Conservation (phyloP, 1,140 invertebrate species). For the Drosophila navojoa region DNA sequence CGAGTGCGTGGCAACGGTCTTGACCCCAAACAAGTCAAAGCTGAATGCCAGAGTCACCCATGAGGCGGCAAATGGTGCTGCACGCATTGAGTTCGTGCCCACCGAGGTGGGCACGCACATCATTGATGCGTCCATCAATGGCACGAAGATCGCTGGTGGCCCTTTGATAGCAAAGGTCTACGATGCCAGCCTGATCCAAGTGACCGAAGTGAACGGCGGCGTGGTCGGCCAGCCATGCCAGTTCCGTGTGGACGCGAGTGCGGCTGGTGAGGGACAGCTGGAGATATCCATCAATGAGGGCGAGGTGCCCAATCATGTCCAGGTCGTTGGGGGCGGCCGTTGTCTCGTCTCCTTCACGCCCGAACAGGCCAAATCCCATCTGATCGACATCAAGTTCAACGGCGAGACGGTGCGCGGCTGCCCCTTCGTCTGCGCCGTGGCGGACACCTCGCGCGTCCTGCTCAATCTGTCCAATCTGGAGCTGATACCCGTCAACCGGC, state of each 20-base stretch:
- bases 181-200: conserved; percentile 94
- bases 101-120: conserved; percentile 95
- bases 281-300: conserved; percentile 99
- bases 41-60: conserved; percentile 89
- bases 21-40: conserved; percentile 85
- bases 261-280: conserved; percentile 97
- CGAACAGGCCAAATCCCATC: conserved; percentile 94
- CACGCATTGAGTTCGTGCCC: conserved; percentile 95
- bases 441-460: conserved; percentile 91
- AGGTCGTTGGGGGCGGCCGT: conserved; percentile 96
- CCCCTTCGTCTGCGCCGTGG: conserved; percentile 93
- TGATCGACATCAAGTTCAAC: conserved; percentile 99
- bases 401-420: conserved; percentile 96
- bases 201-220: conserved; percentile 95
- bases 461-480: conserved; percentile 91
- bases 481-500: conserved; percentile 93
- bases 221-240: conserved; percentile 96
- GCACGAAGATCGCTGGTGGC: conserved; percentile 93
- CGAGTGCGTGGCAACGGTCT: conserved; percentile 85
- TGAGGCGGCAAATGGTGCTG: conserved; percentile 89
- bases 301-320: conserved; percentile 98
- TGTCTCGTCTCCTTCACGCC: conserved; percentile 98
- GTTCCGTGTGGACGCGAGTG: conserved; percentile 97
- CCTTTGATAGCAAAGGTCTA: conserved; percentile 96
- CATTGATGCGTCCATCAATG: conserved; percentile 93